Evolutionary conservation across 2,797 vertebrate genomes (phyloP).

Genomic region (Erithacus rubecula): DNA sequence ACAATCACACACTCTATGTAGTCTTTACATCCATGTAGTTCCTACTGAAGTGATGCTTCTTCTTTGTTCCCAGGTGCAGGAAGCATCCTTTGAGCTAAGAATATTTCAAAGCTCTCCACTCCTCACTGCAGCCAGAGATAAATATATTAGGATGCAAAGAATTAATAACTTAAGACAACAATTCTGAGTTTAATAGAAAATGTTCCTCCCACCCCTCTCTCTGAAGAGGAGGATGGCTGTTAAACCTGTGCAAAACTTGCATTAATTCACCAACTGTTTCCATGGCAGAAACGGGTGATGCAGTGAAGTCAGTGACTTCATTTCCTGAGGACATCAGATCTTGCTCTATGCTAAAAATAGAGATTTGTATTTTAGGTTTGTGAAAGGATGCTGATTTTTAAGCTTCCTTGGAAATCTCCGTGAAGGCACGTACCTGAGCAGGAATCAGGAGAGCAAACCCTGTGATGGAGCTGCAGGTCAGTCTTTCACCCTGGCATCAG

Average conservation of each 20-base stretch:
- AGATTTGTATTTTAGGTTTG: background rate
- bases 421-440: background rate
- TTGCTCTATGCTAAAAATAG: conserved; percentile 44
- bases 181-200: conserved; percentile 60
- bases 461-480: background rate
- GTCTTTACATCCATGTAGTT: background rate
- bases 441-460: background rate
- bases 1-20: background rate
- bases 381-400: background rate
- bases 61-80: background rate
- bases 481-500: background rate
- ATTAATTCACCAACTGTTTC: conserved; percentile 68
- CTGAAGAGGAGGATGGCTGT: conserved; percentile 56
- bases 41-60: background rate
- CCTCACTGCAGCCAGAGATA: conserved; percentile 47
- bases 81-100: conserved; percentile 18
- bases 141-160: conserved; percentile 60
- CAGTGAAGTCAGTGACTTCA: conserved; percentile 58
- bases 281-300: conserved; percentile 59
- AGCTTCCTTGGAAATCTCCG: background rate
- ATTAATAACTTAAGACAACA: conserved; percentile 65
- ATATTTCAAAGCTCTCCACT: conserved; percentile 49
- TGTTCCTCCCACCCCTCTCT: conserved; percentile 48
- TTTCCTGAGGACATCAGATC: conserved; percentile 64
- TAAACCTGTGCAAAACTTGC: conserved; percentile 65